Conservation (phyloP, 2,888 invertebrate species). For the Eupithecia dodoneata region DNA sequence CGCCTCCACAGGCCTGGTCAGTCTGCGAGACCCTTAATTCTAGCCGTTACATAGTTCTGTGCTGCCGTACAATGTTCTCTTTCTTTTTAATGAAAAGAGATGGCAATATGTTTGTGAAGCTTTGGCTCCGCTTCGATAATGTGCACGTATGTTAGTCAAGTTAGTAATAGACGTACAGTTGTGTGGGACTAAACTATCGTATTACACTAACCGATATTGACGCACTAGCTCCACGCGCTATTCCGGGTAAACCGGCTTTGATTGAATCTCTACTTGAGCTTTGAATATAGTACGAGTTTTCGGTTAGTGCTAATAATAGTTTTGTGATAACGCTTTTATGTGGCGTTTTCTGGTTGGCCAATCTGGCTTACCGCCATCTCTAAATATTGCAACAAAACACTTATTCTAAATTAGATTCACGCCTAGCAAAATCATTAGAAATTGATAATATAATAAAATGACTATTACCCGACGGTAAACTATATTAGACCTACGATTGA, state of each 20-base stretch:
- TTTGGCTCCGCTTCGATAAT: not conserved
- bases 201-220: not conserved
- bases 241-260: not conserved
- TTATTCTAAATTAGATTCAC: conserved; percentile 9
- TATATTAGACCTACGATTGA: conserved; percentile 16
- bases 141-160: not conserved
- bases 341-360: not conserved
- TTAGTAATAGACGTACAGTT: not conserved
- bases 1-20: not conserved
- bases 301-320: not conserved
- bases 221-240: not conserved
- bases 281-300: not conserved
- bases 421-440: not conserved
- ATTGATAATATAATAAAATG: not conserved
- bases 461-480: not conserved
- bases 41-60: not conserved
- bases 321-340: not conserved
- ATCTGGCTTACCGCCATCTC: conserved; percentile 4
- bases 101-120: not conserved
- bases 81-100: not conserved
- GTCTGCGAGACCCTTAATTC: not conserved
- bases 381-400: conserved; percentile 12
- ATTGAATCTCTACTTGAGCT: not conserved
- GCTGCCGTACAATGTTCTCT: not conserved
- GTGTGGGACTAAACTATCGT: not conserved